Percentiles rank a stretch among this genome's conserved stretches.
These are phyloP conservation scores for Enteromius afrohamiltoni DNA, from an alignment of 2,797 vertebrate genomes.

Conservation along the genomic window DNA sequence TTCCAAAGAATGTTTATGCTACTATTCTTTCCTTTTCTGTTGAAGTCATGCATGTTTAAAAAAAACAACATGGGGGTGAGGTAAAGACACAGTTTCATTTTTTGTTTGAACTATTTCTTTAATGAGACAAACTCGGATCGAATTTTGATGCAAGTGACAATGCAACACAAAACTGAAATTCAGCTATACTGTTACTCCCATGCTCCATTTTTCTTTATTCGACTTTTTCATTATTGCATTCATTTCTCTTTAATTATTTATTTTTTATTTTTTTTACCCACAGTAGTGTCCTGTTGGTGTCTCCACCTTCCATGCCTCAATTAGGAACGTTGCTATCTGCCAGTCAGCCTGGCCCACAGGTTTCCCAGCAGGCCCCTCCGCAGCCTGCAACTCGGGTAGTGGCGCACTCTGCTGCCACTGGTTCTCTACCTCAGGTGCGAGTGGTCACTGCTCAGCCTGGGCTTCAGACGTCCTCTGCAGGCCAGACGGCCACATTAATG, in stretches of 20 bases:
- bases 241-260: too few species aligned
- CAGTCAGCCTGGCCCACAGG: constrained; percentile 75
- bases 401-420: constrained; percentile 79
- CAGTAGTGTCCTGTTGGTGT: constrained; percentile 94
- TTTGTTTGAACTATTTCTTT: not conserved
- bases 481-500: constrained; percentile 81
- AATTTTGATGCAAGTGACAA: not conserved
- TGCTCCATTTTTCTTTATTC: not conserved
- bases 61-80: not conserved
- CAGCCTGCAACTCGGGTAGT: constrained; percentile 81
- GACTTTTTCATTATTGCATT: not conserved
- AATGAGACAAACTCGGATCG: not conserved
- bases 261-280: constrained; percentile 2
- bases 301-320: constrained; percentile 91
- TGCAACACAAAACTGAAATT: not conserved
- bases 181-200: not conserved
- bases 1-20: not conserved
- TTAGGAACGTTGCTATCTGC: constrained; percentile 88
- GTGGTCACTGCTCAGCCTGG: constrained; percentile 87
- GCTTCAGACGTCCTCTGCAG: constrained; percentile 73
- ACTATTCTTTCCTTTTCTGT: not conserved
- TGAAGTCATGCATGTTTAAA: not conserved
- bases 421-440: constrained; percentile 90
- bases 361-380: constrained; percentile 75
- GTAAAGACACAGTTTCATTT: too few species aligned